Evolutionary conservation across 2,888 invertebrate species (phyloP).

Genomic region (Desoria tigrina): DNA sequence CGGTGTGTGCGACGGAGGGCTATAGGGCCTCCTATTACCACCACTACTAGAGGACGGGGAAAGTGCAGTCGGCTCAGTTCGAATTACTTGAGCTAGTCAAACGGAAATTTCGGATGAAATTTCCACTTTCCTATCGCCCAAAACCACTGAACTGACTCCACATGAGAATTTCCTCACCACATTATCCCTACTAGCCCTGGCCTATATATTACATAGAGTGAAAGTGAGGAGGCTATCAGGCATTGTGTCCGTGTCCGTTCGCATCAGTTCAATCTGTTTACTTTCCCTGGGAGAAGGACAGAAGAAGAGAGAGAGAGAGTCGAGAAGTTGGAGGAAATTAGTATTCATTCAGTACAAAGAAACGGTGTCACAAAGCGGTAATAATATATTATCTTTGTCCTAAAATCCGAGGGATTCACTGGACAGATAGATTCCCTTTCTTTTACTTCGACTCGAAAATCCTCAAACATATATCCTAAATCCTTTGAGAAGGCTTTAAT

Average conservation of each 20-base stretch:
- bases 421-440: conserved; percentile 23
- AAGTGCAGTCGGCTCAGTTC: conserved; percentile 11
- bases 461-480: conserved; percentile 20
- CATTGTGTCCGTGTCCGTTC: no score
- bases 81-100: conserved; percentile 24
- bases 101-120: conserved; percentile 20
- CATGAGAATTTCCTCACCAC: no score
- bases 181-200: no score
- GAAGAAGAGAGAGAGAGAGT: no score
- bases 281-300: neutral
- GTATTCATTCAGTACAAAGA: conserved; percentile 24
- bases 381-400: conserved; percentile 26
- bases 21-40: neutral
- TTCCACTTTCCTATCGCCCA: conserved; percentile 8
- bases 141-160: no score
- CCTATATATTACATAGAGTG: no score
- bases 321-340: conserved; percentile 11
- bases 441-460: conserved; percentile 8
- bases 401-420: conserved; percentile 18
- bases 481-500: conserved; percentile 21
- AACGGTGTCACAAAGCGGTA: conserved; percentile 20
- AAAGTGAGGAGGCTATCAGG: no score
- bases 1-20: no score
- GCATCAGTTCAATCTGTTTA: neutral
- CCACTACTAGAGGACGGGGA: neutral